These are phyloP conservation scores for Reticulitermes lucifugus DNA, from an alignment of 2,888 invertebrate genomes.

Conservation along the genomic window DNA sequence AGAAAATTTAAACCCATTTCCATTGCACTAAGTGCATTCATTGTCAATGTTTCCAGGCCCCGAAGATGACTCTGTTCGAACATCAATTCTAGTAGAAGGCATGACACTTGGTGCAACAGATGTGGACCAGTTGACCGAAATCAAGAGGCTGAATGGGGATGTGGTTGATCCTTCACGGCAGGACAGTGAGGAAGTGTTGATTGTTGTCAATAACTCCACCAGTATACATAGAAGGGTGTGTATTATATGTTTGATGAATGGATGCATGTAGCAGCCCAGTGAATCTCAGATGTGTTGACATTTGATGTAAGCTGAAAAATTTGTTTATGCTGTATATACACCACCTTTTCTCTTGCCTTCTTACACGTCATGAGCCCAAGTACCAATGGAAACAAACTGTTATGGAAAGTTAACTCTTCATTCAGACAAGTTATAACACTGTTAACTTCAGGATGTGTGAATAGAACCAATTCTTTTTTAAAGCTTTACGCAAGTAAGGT, in stretches of 20 bases:
- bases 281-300: no score
- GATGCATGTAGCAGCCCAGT: no score
- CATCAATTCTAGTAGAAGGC: constrained; percentile 66
- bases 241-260: background rate
- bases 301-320: no score
- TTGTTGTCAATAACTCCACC: constrained; percentile 57
- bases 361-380: no score
- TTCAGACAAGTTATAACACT: no score
- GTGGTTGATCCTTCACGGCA: constrained; percentile 59
- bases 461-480: no score
- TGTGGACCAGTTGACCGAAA: constrained; percentile 60
- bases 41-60: constrained; percentile 28
- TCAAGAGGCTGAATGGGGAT: constrained; percentile 66
- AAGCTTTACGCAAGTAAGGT: no score
- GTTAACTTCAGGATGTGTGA: no score
- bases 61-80: constrained; percentile 61
- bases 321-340: no score
- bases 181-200: constrained; percentile 61
- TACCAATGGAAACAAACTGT: no score
- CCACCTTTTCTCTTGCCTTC: no score
- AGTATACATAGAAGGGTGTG: constrained; percentile 54
- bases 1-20: background rate
- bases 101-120: constrained; percentile 61
- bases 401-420: no score
- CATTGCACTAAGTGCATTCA: background rate